Percentiles rank a stretch among this genome's conserved stretches.
phyloP scores from a whole-genome alignment of 2,888 invertebrate genomes.

The Lasius fuliginosus region DNA sequence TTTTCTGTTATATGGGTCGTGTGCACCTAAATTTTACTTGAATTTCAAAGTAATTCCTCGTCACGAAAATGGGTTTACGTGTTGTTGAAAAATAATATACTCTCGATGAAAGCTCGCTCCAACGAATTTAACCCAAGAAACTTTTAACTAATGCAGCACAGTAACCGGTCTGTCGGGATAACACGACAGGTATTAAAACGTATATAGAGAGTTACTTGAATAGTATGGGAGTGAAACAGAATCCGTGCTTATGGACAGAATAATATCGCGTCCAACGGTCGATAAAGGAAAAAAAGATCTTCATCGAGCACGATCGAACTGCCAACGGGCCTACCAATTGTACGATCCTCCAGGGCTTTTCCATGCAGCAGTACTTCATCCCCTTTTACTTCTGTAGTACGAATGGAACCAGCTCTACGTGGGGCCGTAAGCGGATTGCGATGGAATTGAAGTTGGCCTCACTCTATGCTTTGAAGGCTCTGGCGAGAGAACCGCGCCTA shows the following conservation, averaged over 20 bases:
- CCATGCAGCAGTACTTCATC: constrained; percentile 74
- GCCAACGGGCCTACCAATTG: constrained; percentile 68
- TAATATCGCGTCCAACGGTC: constrained; percentile 50
- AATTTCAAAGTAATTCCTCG: constrained; percentile 54
- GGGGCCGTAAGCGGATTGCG: constrained; percentile 83
- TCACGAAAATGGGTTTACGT: constrained; percentile 47
- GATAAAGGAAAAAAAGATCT: constrained; percentile 57
- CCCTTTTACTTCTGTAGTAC: constrained; percentile 75
- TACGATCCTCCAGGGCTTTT: constrained; percentile 70
- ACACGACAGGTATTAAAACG: constrained; percentile 34
- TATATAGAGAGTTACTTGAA: constrained; percentile 8
- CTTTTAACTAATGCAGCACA: constrained; percentile 36
- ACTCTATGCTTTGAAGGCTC: constrained; percentile 79
- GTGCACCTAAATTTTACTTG: constrained; percentile 54
- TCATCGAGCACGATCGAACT: constrained; percentile 64
- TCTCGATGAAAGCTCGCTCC: constrained; percentile 9
- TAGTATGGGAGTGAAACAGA: not conserved
- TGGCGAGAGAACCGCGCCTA: constrained; percentile 74
- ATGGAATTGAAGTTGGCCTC: constrained; percentile 82
- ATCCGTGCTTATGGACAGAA: constrained; percentile 30
- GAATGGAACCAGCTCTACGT: constrained; percentile 73
- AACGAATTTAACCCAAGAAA: constrained; percentile 39
- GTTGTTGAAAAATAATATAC: constrained; percentile 49
- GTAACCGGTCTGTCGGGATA: not conserved
- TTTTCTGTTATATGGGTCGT: constrained; percentile 54